phyloP scores from a whole-genome alignment of 2,113 vertebrate genomes.

The Chloropsis hardwickii region DNA sequence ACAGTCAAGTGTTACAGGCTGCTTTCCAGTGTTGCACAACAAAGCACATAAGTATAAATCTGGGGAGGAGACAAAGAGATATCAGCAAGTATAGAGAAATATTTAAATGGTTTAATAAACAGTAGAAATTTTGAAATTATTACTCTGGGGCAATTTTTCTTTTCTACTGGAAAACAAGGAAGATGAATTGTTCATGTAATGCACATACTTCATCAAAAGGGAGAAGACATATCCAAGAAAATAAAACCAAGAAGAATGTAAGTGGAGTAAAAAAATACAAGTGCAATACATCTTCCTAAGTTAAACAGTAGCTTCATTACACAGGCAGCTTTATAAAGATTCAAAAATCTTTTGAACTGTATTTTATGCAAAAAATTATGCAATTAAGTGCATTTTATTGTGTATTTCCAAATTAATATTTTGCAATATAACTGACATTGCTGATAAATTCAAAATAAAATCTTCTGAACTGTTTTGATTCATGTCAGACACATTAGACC shows the following conservation, averaged over 20 bases:
- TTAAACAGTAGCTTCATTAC: background rate
- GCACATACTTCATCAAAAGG: background rate
- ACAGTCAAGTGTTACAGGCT: background rate
- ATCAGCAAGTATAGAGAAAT: background rate
- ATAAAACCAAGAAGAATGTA: background rate
- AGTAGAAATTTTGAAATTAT: background rate
- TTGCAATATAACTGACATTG: background rate
- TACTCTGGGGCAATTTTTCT: background rate
- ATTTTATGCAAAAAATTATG: background rate
- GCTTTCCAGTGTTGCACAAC: background rate
- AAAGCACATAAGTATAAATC: background rate
- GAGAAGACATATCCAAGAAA: background rate
- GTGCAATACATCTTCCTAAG: background rate
- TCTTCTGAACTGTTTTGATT: background rate
- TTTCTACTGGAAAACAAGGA: background rate
- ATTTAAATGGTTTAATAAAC: background rate
- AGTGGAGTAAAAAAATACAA: background rate
- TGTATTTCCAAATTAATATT: background rate
- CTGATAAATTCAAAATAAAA: background rate
- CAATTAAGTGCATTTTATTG: background rate
- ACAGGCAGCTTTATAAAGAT: background rate
- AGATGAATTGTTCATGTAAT: background rate
- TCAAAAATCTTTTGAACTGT: background rate
- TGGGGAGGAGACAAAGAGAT: background rate
- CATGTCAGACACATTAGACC: background rate